These are phyloP conservation scores for Pristionchus entomophagus DNA, from an alignment of 2,888 invertebrate genomes.

Conservation along the genomic window DNA sequence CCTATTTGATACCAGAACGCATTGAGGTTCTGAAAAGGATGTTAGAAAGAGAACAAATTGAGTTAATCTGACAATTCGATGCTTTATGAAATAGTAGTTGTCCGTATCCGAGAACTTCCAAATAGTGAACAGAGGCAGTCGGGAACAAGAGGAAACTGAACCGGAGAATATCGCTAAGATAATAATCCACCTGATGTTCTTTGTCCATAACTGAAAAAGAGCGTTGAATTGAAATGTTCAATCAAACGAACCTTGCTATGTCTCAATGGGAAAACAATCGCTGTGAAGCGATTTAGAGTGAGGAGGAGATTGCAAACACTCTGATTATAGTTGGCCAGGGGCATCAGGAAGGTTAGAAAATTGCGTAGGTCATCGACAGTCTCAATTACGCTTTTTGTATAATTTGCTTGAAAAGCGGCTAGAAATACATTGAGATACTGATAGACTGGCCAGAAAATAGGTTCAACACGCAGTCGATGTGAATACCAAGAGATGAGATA, in stretches of 20 bases:
- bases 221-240: neutral
- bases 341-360: slow-evolving; percentile 1
- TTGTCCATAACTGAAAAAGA: neutral
- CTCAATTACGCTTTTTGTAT: neutral
- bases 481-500: slow-evolving; percentile 13
- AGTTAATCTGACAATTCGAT: neutral
- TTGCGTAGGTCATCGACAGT: neutral
- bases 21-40: neutral
- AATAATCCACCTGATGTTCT: neutral
- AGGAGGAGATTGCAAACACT: neutral
- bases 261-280: neutral
- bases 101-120: neutral
- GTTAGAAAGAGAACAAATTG: neutral
- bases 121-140: neutral
- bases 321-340: slow-evolving; percentile 9
- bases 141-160: neutral
- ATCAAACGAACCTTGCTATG: neutral
- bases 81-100: neutral
- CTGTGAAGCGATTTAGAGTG: slow-evolving; percentile 21
- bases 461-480: neutral
- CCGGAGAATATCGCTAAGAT: neutral
- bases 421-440: neutral
- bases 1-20: slow-evolving; percentile 36
- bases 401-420: too few relatives aligned
- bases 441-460: neutral